A percentile compares a stretch with the other conserved stretches of the same genome.
Evolutionary conservation across 2,113 vertebrate species (phyloP).

Genomic region (Setophaga petechia): DNA sequence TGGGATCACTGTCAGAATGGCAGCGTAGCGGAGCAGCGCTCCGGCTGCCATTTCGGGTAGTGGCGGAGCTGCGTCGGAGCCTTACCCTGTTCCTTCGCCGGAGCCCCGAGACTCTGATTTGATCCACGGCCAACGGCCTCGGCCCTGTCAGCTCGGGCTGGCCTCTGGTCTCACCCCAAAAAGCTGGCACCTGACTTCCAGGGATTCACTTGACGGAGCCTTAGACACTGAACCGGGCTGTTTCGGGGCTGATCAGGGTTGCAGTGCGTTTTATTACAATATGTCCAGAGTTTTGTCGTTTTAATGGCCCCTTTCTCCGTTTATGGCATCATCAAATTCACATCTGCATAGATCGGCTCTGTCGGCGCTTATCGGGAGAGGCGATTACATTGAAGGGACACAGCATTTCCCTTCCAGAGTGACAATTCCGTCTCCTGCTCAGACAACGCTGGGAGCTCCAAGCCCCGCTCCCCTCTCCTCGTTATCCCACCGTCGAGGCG

Average conservation of each 20-base stretch:
- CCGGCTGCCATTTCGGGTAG: not conserved
- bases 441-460: not conserved
- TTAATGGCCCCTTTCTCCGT: conserved; percentile 20
- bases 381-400: not conserved
- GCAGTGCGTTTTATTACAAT: not conserved
- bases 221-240: not conserved
- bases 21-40: not conserved
- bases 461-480: not conserved
- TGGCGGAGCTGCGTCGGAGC: not conserved
- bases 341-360: conserved; percentile 1
- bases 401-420: not conserved
- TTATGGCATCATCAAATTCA: conserved; percentile 57
- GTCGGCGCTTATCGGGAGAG: conserved; percentile 29
- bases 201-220: not conserved
- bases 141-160: not conserved
- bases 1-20: not conserved
- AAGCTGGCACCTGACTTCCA: not conserved
- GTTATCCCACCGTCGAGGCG: not conserved
- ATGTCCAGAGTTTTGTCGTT: not conserved
- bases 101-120: not conserved
- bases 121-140: rapidly evolving
- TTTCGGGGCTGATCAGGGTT: not conserved
- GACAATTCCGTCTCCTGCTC: not conserved
- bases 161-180: not conserved
- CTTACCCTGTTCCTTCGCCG: not conserved